Base-by-base conservation (phyloP, 2,888 invertebrate species). In the Chloroclystis v-ata region DNA sequence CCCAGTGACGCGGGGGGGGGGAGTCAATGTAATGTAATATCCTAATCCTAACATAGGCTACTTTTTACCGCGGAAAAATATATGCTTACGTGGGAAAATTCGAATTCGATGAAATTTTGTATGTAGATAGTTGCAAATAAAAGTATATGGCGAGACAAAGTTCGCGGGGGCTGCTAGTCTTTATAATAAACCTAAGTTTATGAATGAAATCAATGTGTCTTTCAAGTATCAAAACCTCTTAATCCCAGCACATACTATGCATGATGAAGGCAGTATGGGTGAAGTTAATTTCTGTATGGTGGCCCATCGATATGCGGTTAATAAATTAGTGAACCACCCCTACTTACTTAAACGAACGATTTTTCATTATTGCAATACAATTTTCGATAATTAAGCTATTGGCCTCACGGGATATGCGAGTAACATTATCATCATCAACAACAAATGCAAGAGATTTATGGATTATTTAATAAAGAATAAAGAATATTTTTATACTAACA, bases 261-360 rank as follows among this genome's bases (percentile, higher is more conserved):
- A 83, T 70, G 70, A 72, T 68, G 72, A 73, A 71, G 73, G 74
- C 73, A 82, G 78, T 82, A 81, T 75, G 69, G 70, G 69, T 69
- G 68, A 82, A 75, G 79, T 82, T 86, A 86, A 86, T 86, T 86
- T 79, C 73, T 85, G 75, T 82, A 78, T 70, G 74, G 78, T 74
- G 70, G 70, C 69, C 65, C 65, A 75, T 75, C 77, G 76, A 79
- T 82, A 68, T 68, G 71, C 73, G 74, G 78, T 83, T 86, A 86
- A 85, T 86, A 87, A 86, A 87, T 86, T 86, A 86, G 82, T 78
- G 60, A 65, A 61, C 72, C 75, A 61, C 75, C 75, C 72, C 74
- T 72, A 60, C 65, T 78, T 77, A 76, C 78, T 78, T 75, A 76
- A 64, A 54, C 58, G 65, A 60, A 63, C 57, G 62, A 59, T 62